These are phyloP conservation scores for Tryphoninae sp. DNA, from an alignment of 2,888 invertebrate genomes.

Conservation along the genomic window DNA sequence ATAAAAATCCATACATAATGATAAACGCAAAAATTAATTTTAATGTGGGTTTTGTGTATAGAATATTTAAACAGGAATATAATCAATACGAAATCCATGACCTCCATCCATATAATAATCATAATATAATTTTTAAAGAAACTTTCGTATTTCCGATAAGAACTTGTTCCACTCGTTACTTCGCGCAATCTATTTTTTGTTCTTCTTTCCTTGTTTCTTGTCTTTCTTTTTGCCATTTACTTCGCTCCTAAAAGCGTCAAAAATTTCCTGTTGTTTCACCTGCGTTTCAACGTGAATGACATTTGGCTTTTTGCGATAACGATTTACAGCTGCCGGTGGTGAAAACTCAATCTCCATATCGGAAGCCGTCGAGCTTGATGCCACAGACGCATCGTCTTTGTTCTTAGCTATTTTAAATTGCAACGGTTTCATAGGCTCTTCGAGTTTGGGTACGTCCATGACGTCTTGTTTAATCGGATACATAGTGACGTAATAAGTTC, in stretches of 20 bases:
- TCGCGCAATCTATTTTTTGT: constrained; percentile 36
- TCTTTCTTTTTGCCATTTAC: constrained; percentile 52
- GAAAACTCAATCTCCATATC: constrained; percentile 81
- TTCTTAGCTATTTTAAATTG: constrained; percentile 78
- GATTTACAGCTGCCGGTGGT: constrained; percentile 78
- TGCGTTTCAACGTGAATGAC: constrained; percentile 78
- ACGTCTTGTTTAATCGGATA: constrained; percentile 78
- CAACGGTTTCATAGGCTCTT: constrained; percentile 77
- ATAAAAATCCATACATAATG: too few species aligned
- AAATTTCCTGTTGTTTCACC: constrained; percentile 77
- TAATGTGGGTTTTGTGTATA: too few species aligned
- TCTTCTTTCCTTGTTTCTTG: constrained; percentile 62
- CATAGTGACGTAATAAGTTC: constrained; percentile 80
- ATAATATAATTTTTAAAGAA: too few species aligned
- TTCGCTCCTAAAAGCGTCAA: constrained; percentile 70
- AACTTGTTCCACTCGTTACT: too few species aligned
- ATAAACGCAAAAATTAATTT: too few species aligned
- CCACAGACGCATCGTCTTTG: constrained; percentile 72
- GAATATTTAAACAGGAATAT: too few species aligned
- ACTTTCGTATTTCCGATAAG: too few species aligned
- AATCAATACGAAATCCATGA: too few species aligned
- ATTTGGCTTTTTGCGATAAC: constrained; percentile 75
- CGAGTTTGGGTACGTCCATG: constrained; percentile 68
- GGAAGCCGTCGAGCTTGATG: constrained; percentile 77
- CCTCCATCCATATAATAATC: too few species aligned